Conservation (phyloP, 2,797 vertebrate species). For the Euphonia xanthogaster region DNA sequence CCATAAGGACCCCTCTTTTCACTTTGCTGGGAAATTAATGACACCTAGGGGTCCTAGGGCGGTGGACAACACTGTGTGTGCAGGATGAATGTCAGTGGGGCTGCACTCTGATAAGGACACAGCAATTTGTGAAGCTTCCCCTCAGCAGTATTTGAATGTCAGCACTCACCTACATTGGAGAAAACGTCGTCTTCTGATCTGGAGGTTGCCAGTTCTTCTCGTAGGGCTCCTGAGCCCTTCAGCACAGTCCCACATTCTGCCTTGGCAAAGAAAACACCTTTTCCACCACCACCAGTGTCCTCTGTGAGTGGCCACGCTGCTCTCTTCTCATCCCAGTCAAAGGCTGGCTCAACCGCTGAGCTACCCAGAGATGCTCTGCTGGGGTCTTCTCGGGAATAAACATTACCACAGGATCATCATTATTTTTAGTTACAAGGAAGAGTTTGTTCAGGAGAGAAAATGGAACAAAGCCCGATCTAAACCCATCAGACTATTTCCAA, state of each 20-base stretch:
- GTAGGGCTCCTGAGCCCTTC: not conserved
- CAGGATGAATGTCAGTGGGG: accelerated
- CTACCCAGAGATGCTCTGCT: not conserved
- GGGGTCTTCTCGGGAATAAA: not conserved
- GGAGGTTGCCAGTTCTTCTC: not conserved
- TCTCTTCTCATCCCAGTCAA: slow-evolving; percentile 21
- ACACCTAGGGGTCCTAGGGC: not conserved
- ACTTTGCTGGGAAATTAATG: not conserved
- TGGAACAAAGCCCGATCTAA: not conserved
- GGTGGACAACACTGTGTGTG: not conserved
- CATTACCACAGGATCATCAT: not conserved
- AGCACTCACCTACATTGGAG: slow-evolving; percentile 45
- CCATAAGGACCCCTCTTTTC: not conserved
- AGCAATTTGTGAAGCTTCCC: not conserved
- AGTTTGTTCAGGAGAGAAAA: not conserved
- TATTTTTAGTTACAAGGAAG: not conserved
- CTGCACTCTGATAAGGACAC: not conserved
- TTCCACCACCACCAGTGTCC: not conserved
- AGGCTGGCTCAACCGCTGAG: accelerated
- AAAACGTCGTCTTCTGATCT: slow-evolving; percentile 42
- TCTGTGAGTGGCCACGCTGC: not conserved
- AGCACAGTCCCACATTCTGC: not conserved
- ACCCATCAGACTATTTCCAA: not conserved
- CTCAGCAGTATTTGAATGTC: accelerated
- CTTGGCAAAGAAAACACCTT: not conserved